These are phyloP conservation scores for Tragelaphus oryx DNA, from an alignment of 2,797 vertebrate genomes.

Conservation along the genomic window DNA sequence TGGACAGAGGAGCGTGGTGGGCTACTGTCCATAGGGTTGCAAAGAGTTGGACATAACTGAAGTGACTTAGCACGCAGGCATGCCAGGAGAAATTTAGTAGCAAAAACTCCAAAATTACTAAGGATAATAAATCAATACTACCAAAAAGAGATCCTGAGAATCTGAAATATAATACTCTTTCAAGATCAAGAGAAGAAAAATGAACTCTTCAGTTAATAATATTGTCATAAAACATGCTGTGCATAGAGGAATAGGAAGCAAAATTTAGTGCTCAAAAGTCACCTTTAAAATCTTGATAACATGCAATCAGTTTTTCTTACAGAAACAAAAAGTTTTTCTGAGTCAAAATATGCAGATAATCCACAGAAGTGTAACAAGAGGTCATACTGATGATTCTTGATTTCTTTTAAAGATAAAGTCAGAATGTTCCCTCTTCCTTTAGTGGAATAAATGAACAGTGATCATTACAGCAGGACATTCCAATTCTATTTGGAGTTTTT, in stretches of 20 bases:
- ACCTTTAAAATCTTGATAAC: background rate
- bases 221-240: slow-evolving; percentile 76
- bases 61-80: background rate
- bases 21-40: accelerated
- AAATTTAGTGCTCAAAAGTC: background rate
- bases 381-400: background rate
- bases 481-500: background rate
- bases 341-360: background rate
- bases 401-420: background rate
- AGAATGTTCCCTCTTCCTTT: background rate
- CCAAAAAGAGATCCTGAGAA: slow-evolving; percentile 58
- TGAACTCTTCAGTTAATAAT: slow-evolving; percentile 73
- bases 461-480: background rate
- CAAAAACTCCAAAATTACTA: background rate
- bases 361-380: background rate
- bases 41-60: background rate
- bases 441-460: background rate
- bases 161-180: background rate
- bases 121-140: slow-evolving; percentile 49
- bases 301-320: background rate
- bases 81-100: background rate
- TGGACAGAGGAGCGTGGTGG: background rate
- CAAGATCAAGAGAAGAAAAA: slow-evolving; percentile 64
- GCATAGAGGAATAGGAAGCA: slow-evolving; percentile 56
- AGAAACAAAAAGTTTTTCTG: background rate